These are phyloP conservation scores for Zaprionus camerounensis DNA, from an alignment of 1,140 invertebrate species.

Conservation along the genomic window DNA sequence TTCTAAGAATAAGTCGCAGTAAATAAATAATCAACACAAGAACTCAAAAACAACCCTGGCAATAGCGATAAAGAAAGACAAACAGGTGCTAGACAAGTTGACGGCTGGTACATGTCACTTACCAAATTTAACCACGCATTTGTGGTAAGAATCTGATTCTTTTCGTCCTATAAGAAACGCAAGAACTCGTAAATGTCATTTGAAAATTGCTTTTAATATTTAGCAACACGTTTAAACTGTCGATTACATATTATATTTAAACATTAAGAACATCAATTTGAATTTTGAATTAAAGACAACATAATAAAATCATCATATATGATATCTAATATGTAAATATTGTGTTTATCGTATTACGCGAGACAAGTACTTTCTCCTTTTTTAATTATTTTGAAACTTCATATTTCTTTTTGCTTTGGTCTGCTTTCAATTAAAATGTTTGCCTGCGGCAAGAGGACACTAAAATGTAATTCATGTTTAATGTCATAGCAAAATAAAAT, in stretches of 20 bases:
- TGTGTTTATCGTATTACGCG: neutral
- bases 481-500: neutral
- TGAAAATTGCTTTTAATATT: conserved; percentile 24
- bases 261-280: neutral
- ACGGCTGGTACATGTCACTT: conserved; percentile 89
- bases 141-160: conserved; percentile 97
- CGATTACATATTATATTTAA: conserved; percentile 1
- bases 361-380: neutral
- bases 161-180: conserved; percentile 88
- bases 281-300: neutral
- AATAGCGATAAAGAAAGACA: conserved; percentile 45
- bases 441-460: neutral
- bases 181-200: conserved; percentile 68
- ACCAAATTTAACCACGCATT: conserved; percentile 99
- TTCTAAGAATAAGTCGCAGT: conserved; percentile 55
- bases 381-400: neutral
- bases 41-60: conserved; percentile 29
- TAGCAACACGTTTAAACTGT: neutral
- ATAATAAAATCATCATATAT: neutral
- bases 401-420: neutral
- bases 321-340: neutral
- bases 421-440: conserved; percentile 10
- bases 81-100: conserved; percentile 68
- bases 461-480: conserved; percentile 8
- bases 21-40: conserved; percentile 4